These are phyloP conservation scores for Etheostoma nigrum DNA, from an alignment of 2,797 vertebrate genomes.

Conservation along the genomic window DNA sequence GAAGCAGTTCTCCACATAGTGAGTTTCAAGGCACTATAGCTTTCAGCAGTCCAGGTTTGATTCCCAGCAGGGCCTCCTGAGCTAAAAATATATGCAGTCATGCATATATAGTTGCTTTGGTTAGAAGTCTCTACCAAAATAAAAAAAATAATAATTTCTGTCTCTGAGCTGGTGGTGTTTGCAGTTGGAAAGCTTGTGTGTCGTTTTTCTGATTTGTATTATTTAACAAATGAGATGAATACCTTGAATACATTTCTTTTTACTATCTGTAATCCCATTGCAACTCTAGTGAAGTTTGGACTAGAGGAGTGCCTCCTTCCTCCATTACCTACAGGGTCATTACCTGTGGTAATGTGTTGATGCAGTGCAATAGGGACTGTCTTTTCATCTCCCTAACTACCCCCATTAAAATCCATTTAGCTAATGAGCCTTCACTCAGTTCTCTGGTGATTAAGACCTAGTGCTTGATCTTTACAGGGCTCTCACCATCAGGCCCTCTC, in stretches of 20 bases:
- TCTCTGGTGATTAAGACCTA: conserved; percentile 72
- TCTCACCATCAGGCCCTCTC: conserved; percentile 43
- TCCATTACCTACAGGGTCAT: conserved; percentile 70
- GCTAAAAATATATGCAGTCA: conserved; percentile 27
- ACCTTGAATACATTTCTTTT: conserved; percentile 10
- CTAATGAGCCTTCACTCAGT: conserved; percentile 80
- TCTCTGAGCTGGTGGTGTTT: neutral
- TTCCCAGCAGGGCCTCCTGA: conserved; percentile 40
- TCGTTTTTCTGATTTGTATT: neutral
- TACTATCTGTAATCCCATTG: conserved; percentile 4
- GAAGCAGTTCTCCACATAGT: conserved; percentile 41
- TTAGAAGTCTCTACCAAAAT: conserved; percentile 11
- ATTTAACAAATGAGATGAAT: conserved; percentile 12
- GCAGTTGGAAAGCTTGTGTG: neutral
- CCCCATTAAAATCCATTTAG: conserved; percentile 82
- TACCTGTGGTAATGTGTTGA: conserved; percentile 74
- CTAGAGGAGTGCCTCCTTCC: conserved; percentile 27
- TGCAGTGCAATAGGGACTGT: conserved; percentile 64
- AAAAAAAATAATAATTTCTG: conserved; percentile 10
- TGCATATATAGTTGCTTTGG: conserved; percentile 9
- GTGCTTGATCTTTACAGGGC: conserved; percentile 54
- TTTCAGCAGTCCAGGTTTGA: conserved; percentile 44
- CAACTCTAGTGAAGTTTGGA: conserved; percentile 24
- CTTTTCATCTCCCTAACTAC: conserved; percentile 79
- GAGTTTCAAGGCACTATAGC: conserved; percentile 50